phyloP scores from a whole-genome alignment of 2,113 vertebrate species.

The Entosphenus tridentatus region DNA sequence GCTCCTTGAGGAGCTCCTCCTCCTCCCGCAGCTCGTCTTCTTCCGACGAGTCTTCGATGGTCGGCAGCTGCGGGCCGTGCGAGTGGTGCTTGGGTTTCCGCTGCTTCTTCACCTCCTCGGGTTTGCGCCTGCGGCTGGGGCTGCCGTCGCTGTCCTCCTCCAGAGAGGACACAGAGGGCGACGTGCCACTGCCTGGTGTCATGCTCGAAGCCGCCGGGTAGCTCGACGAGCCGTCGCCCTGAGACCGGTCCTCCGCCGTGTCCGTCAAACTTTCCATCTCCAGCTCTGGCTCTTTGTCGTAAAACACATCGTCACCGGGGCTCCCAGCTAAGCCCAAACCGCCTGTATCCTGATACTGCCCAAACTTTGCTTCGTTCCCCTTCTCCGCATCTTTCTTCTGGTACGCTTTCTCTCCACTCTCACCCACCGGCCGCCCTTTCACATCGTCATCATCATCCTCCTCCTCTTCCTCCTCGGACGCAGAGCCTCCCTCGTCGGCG shows the following conservation, averaged over 20 bases:
- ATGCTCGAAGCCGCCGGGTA: slow-evolving; percentile 83
- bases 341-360: too few relatives aligned
- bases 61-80: slow-evolving; percentile 74
- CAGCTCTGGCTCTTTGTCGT: slow-evolving; percentile 67
- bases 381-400: not conserved
- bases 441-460: slow-evolving; percentile 16
- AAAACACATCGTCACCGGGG: slow-evolving; percentile 2
- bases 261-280: slow-evolving; percentile 97
- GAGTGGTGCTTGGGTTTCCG: slow-evolving; percentile 85
- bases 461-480: slow-evolving; percentile 40
- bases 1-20: slow-evolving; percentile 78
- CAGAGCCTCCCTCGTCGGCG: slow-evolving; percentile 62
- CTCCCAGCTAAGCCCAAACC: not conserved
- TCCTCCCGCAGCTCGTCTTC: slow-evolving; percentile 91
- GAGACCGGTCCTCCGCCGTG: slow-evolving; percentile 75
- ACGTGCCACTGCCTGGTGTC: slow-evolving; percentile 56
- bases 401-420: not conserved
- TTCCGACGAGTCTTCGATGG: slow-evolving; percentile 90
- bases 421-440: not conserved
- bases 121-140: slow-evolving; percentile 67
- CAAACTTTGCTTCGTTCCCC: not conserved
- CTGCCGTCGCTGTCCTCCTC: slow-evolving; percentile 97
- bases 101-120: slow-evolving; percentile 90
- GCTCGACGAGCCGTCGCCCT: slow-evolving; percentile 83
- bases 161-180: slow-evolving; percentile 80